phyloP scores from a whole-genome alignment of 2,888 invertebrate species.

The Mythimna pallens region DNA sequence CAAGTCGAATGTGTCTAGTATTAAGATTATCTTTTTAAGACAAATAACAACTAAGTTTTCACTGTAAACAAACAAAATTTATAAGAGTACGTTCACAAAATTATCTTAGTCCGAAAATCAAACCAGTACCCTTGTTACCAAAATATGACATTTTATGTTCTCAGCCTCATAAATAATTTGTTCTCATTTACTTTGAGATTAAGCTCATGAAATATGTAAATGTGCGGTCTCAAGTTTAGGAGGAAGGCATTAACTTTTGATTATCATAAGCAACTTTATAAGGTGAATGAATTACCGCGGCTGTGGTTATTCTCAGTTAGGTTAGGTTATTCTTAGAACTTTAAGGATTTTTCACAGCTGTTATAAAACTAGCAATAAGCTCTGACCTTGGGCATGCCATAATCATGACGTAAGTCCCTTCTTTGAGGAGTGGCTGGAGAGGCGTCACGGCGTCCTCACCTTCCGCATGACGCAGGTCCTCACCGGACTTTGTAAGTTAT shows the following conservation, averaged over 20 bases:
- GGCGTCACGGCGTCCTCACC: no score
- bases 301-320: background rate
- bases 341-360: background rate
- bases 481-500: no score
- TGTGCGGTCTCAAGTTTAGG: slow-evolving; percentile 18
- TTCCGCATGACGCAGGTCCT: no score
- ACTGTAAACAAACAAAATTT: background rate
- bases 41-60: background rate
- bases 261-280: slow-evolving; percentile 11
- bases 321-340: no score
- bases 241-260: slow-evolving; percentile 23
- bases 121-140: background rate
- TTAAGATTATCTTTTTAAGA: background rate
- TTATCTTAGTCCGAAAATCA: background rate
- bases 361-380: no score
- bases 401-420: no score
- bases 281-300: slow-evolving; percentile 26
- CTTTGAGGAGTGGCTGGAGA: no score
- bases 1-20: no score
- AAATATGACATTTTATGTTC: slow-evolving; percentile 5
- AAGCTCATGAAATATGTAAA: slow-evolving; percentile 55
- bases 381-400: no score
- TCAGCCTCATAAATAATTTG: slow-evolving; percentile 25
- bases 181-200: slow-evolving; percentile 38
- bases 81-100: background rate